Evolutionary conservation across 1,140 invertebrate genomes (phyloP), one percentile per base, ranked within the genome.

Genomic region (Bombus impatiens): DNA sequence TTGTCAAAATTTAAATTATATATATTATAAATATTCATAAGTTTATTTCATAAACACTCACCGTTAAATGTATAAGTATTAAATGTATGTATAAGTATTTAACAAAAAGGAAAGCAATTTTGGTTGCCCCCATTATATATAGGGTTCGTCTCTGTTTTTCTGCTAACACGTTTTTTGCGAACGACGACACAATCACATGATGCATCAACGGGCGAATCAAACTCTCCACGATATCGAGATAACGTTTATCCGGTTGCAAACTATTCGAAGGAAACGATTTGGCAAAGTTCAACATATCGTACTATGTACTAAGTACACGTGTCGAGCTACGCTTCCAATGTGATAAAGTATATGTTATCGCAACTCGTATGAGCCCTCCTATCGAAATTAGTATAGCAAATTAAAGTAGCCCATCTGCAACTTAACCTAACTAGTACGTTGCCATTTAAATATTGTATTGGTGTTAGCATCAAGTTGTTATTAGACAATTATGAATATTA

Each of bases 261-360:
- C 22, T 6, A 82, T 18, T 25, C 65, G 32, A 80, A 80, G 65
- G 57, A 83, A 83, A 32, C 59, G 35, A 18, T 83, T 83, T 53
- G 81, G 44, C 81, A 83, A 83, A 76, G 75, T 84, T 84, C 82
- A 71, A 84, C 47, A 47, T 78, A 25, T 78, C 65, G 40, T n/a
- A 18, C 25, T 83, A 40, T 83, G 15, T 78, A 68, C 18, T 28
- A 35, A 78, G n/a, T 78, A 62, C 57, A 28, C 44, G 62, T 53
- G 62, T 65, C 53, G 44, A 78, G 59, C 8, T 15, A 18, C 28
- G 67, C n/a, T 42, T 78, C 57, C 44, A 70, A 70, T 37, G 35
- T 25, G 77, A 84, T 79, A 72, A 84, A 84, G 68, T 9, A 18
- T 22, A 37, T 40, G 65, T 84, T 84, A 84, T 84, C 83, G 32